Conservation (phyloP, 2,113 vertebrate genomes). For the Neotragus moschatus region DNA sequence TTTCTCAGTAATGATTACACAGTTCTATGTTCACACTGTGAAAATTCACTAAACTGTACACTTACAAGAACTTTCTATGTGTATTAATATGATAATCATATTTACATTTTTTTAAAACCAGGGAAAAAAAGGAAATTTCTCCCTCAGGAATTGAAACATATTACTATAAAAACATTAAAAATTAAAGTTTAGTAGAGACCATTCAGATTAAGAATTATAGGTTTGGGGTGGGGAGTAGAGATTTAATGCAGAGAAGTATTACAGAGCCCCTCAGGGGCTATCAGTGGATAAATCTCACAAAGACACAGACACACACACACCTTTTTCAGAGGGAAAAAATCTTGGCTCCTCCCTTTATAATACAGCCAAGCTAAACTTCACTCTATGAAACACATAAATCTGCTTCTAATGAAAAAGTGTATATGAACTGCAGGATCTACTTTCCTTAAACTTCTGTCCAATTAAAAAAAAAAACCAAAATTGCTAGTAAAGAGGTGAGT, state of each 20-base stretch:
- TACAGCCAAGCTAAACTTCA: not conserved
- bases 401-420: not conserved
- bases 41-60: constrained; percentile 12
- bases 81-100: not conserved
- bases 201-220: not conserved
- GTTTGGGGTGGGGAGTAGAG: not conserved
- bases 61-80: not conserved
- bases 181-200: not conserved
- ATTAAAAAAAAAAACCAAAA: not conserved
- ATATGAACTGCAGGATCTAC: not conserved
- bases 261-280: not conserved
- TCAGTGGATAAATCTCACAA: not conserved
- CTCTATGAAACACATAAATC: not conserved
- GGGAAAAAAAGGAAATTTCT: not conserved
- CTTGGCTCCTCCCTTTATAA: not conserved
- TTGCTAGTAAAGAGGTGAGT: not conserved
- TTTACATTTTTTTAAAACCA: not conserved
- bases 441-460: constrained; percentile 25
- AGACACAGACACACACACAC: not conserved
- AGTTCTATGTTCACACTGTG: not conserved
- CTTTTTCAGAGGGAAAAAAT: not conserved
- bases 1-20: not conserved
- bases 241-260: not conserved
- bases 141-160: not conserved
- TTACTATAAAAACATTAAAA: constrained; percentile 8